Evolutionary conservation across 2,797 vertebrate species (phyloP).

Genomic region (Coluber constrictor): DNA sequence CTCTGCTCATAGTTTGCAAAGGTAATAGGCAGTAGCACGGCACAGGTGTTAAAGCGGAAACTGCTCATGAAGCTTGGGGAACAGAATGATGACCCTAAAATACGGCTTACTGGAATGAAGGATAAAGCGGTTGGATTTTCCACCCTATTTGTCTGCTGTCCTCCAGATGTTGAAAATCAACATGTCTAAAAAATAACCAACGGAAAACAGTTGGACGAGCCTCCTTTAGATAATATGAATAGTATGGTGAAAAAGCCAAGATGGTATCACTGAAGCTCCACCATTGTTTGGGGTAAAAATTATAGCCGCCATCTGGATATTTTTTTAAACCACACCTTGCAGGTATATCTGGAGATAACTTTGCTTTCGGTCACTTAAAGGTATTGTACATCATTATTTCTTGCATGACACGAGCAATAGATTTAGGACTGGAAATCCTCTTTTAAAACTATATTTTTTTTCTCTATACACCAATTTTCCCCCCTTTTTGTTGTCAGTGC

Average conservation of each 20-base stretch:
- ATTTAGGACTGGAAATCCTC: background rate
- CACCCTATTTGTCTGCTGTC: background rate
- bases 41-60: background rate
- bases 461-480: background rate
- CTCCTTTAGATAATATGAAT: background rate
- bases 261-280: background rate
- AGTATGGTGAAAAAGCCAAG: background rate
- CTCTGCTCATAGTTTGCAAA: background rate
- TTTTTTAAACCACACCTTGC: background rate
- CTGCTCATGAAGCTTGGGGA: conserved; percentile 8
- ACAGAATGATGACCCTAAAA: background rate
- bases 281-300: background rate
- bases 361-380: background rate
- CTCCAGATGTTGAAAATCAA: background rate
- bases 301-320: background rate
- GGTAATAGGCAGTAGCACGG: background rate
- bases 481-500: background rate
- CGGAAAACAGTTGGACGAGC: background rate
- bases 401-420: background rate
- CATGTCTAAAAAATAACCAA: background rate
- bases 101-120: background rate
- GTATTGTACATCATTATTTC: background rate
- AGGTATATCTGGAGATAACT: background rate
- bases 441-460: background rate
- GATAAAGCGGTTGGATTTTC: background rate